These are phyloP conservation scores for Tachysurus vachellii DNA, from an alignment of 2,113 vertebrate species.

Conservation along the genomic window DNA sequence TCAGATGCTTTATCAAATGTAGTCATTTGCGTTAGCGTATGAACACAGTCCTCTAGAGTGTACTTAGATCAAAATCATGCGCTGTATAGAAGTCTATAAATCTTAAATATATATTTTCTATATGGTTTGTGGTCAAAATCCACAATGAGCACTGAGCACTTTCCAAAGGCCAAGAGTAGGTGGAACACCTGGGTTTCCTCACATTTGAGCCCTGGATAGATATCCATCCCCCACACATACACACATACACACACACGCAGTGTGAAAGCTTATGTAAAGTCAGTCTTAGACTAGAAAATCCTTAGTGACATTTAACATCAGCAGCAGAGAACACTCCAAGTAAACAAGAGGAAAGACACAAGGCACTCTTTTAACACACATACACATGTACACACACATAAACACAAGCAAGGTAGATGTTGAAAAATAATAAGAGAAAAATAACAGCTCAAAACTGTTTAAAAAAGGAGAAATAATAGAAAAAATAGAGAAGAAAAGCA, in stretches of 20 bases:
- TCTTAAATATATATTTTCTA: neutral
- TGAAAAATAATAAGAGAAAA: slow-evolving; percentile 15
- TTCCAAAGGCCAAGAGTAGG: neutral
- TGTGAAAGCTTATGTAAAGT: slow-evolving; percentile 60
- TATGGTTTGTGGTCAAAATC: slow-evolving; percentile 14
- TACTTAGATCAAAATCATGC: neutral
- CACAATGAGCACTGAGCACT: neutral
- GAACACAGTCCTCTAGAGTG: neutral
- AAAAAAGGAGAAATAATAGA: slow-evolving; percentile 47
- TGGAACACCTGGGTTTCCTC: slow-evolving; percentile 35
- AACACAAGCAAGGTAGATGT: slow-evolving; percentile 58
- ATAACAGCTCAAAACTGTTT: neutral
- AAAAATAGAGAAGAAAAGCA: slow-evolving; percentile 27
- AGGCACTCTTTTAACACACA: slow-evolving; percentile 64
- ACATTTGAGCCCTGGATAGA: slow-evolving; percentile 11
- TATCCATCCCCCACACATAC: neutral
- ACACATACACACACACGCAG: neutral
- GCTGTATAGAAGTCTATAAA: neutral
- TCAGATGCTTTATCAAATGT: slow-evolving; percentile 28
- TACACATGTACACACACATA: slow-evolving; percentile 41
- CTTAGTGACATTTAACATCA: slow-evolving; percentile 73
- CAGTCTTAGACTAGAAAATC: slow-evolving; percentile 55
- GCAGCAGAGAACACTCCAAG: slow-evolving; percentile 64
- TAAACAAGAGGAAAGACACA: slow-evolving; percentile 67
- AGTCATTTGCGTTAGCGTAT: neutral